These are phyloP conservation scores for Drosophila arizonae DNA, from an alignment of 1,140 invertebrate species.

Conservation along the genomic window DNA sequence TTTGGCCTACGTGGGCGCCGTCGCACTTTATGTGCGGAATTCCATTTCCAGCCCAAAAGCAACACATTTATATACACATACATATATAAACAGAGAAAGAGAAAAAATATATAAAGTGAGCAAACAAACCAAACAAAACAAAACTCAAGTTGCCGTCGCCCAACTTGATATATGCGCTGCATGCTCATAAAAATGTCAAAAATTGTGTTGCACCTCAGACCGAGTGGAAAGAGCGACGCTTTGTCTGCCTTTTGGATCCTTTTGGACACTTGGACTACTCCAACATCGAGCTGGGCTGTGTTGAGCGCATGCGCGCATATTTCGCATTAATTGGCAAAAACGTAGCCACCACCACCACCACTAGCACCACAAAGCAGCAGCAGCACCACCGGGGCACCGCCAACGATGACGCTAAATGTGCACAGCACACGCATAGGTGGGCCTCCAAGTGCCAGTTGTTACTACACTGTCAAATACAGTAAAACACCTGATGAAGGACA, in stretches of 20 bases:
- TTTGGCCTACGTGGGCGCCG: slow-evolving; percentile 77
- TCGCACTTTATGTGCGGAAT: slow-evolving; percentile 68
- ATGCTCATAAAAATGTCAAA: slow-evolving; percentile 83
- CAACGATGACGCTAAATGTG: slow-evolving; percentile 79
- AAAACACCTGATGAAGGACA: not conserved
- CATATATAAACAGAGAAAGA: slow-evolving; percentile 1
- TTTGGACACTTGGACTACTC: slow-evolving; percentile 28
- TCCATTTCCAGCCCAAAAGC: slow-evolving; percentile 40
- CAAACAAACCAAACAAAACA: slow-evolving; percentile 37
- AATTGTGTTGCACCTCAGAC: slow-evolving; percentile 54
- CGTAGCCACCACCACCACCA: slow-evolving; percentile 38
- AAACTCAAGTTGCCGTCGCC: slow-evolving; percentile 46
- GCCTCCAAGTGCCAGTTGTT: slow-evolving; percentile 32
- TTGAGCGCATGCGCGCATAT: slow-evolving; percentile 75
- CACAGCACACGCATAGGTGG: slow-evolving; percentile 74
- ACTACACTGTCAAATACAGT: slow-evolving; percentile 5
- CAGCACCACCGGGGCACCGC: slow-evolving; percentile 58
- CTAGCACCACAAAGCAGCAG: slow-evolving; percentile 1
- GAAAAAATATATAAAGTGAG: slow-evolving; percentile 30
- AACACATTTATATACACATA: not conserved
- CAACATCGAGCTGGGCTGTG: slow-evolving; percentile 15
- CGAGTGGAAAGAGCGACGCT: slow-evolving; percentile 45
- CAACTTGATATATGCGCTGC: slow-evolving; percentile 82
- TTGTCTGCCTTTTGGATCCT: slow-evolving; percentile 60
- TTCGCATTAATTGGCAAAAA: slow-evolving; percentile 80